Evolutionary conservation across 2,797 vertebrate genomes (phyloP), one percentile per base, ranked within the genome.

Genomic region (Pitangus sulphuratus): DNA sequence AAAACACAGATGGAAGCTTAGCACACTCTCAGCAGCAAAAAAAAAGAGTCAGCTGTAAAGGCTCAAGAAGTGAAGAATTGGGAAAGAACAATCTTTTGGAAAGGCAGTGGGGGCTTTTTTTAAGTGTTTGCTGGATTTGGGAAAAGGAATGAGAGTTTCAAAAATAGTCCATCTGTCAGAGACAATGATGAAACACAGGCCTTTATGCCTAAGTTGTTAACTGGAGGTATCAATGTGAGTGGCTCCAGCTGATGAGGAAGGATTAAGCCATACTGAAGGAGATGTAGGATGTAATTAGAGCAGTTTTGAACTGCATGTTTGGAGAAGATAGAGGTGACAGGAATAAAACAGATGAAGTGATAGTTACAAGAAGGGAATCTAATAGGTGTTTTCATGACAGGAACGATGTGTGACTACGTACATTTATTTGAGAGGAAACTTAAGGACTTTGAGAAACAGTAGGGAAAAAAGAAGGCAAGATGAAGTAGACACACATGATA

Each of bases 381-480:
- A 93, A 21, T 13, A 11, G 28, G 8, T 71, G 42, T 68, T 87
- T 95, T 78, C 71, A 44, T 57, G 42, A 68, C 16, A 74, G 42
- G 39, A 20, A 58, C 78, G 53, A 28, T 75, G 75, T 78, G 18
- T 89, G 65, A 40, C 40, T 75, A 75, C 15, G 53, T 48, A 70
- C 17, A 28, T 44, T 91, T 76, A 87, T 66, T 37, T 71, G 17
- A 78, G 45, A 91, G 37, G 40, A 95, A 94, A 47, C 28, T 65
- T 65, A 61, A 11, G 31, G 54, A 79, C 51, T 56, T 62, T 33
- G 47, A 88, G 61, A 90, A 91, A 71, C 1, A 69, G 42, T 65
- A 47, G 31, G 8, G 31, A 8, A 75, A 87, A 69, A 84, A 75
- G 30, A 66, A 50, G 12, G 26, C 16, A 88, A 66, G 35, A 53